Evolutionary conservation across 2,888 invertebrate species (phyloP).

Genomic region (Uropetala carovei): DNA sequence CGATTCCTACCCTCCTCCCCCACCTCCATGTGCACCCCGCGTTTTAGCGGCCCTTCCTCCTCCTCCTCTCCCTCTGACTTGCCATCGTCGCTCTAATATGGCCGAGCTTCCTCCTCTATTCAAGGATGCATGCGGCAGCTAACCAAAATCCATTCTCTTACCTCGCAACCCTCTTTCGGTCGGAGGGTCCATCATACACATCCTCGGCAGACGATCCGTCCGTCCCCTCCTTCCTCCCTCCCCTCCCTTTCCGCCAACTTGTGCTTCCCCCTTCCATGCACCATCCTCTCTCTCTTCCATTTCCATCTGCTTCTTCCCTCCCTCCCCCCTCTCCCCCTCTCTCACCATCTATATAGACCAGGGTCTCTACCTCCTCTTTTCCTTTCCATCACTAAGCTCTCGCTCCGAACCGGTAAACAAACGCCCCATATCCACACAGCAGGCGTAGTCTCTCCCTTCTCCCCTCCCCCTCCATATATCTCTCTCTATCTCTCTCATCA

Average conservation of each 20-base stretch:
- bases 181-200: too few relatives aligned
- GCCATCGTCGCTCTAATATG: background rate
- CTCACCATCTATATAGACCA: too few relatives aligned
- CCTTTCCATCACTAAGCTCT: too few relatives aligned
- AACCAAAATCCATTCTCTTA: too few relatives aligned
- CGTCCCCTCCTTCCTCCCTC: background rate
- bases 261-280: too few relatives aligned
- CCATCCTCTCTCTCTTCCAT: background rate
- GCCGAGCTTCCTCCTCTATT: too few relatives aligned
- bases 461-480: background rate
- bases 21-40: background rate
- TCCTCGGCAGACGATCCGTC: background rate
- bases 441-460: background rate
- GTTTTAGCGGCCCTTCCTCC: background rate
- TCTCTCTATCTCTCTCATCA: background rate
- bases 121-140: too few relatives aligned
- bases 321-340: background rate
- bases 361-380: too few relatives aligned
- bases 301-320: background rate
- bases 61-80: background rate
- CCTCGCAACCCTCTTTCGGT: too few relatives aligned
- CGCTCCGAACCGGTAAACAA: too few relatives aligned
- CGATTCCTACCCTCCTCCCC: background rate
- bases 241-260: background rate
- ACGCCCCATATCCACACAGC: too few relatives aligned